These are phyloP conservation scores for Lytechinus variegatus DNA, from an alignment of 35 echinoderm and acorn worm species.

Conservation along the genomic window DNA sequence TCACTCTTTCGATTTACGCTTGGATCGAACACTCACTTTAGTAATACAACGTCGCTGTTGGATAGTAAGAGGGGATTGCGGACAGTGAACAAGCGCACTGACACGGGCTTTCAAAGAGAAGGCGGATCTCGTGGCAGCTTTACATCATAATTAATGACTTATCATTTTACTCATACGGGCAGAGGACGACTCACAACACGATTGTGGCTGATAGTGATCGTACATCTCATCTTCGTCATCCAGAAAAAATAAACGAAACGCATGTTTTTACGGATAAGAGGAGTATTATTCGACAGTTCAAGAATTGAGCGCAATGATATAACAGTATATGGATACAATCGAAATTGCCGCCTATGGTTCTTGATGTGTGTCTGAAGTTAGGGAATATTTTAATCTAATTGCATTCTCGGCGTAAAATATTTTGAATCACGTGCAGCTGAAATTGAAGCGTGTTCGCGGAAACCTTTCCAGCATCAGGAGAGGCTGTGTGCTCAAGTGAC, in stretches of 20 bases:
- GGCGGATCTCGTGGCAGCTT: neutral
- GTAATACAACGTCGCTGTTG: neutral
- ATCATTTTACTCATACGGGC: neutral
- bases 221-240: neutral
- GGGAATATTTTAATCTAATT: neutral
- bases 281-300: neutral
- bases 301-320: neutral
- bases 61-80: neutral
- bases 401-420: neutral
- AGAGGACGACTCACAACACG: neutral
- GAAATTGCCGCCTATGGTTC: neutral
- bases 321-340: neutral
- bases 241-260: neutral
- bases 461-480: neutral
- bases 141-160: neutral
- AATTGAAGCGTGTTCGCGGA: neutral
- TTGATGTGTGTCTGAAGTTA: neutral
- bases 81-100: neutral
- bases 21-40: neutral
- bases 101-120: neutral
- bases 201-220: neutral
- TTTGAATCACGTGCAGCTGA: neutral
- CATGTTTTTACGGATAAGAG: neutral
- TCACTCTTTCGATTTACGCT: neutral
- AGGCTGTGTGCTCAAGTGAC: neutral